A percentile compares a stretch with the other conserved stretches of the same genome.
Conservation (phyloP, 2,113 vertebrate species). For the Calypte anna region DNA sequence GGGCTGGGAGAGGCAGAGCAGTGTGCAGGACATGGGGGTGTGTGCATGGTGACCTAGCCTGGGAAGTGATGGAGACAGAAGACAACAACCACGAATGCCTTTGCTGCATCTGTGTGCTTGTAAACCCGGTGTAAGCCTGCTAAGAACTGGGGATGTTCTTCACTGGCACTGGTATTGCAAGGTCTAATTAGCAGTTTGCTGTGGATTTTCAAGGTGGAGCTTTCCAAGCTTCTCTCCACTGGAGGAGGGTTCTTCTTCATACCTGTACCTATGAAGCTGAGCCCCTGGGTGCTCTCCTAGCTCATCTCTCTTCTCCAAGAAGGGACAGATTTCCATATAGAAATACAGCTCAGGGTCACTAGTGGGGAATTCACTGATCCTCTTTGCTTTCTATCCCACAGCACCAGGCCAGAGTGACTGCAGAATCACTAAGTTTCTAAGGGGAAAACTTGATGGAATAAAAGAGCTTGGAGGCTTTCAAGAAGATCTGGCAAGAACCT, state of each 20-base stretch:
- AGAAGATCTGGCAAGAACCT: neutral
- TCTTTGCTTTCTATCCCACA: neutral
- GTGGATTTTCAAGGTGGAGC: neutral
- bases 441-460: neutral
- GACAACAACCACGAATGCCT: neutral
- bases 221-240: neutral
- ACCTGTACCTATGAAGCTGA: neutral
- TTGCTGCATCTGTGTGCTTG: neutral
- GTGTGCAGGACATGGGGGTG: too few species aligned
- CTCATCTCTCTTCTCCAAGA: neutral
- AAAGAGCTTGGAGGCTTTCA: neutral
- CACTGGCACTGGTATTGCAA: neutral
- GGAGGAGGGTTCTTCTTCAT: neutral
- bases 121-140: neutral
- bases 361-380: neutral
- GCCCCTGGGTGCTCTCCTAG: neutral
- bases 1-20: too few species aligned
- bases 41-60: fast-evolving
- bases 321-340: neutral
- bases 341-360: neutral
- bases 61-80: neutral
- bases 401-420: neutral
- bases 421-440: neutral
- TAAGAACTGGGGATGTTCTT: neutral
- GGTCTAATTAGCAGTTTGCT: neutral